Evolutionary conservation across 2,797 vertebrate species (phyloP).

Genomic region (Agapornis canus): DNA sequence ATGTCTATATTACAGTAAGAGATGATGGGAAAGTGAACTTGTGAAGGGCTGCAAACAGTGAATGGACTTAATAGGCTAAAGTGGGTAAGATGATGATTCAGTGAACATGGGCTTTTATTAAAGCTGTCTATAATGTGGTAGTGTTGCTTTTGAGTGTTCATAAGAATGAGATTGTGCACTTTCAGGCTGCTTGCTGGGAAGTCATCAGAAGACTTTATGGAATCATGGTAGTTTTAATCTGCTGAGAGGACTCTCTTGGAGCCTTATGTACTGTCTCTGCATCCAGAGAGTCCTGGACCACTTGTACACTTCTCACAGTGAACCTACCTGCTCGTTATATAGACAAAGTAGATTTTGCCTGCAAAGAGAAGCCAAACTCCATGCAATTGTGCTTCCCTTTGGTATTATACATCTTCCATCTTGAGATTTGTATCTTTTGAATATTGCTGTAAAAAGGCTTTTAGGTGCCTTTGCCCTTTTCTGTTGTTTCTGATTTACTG

Average conservation of each 20-base stretch:
- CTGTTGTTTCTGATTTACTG: neutral
- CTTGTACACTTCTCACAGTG: neutral
- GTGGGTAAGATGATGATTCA: neutral
- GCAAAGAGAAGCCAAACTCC: neutral
- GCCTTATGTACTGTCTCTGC: neutral
- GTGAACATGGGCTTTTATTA: neutral
- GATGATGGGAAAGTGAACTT: neutral
- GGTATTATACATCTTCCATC: neutral
- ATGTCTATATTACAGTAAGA: neutral
- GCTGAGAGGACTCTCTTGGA: neutral
- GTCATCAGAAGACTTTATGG: neutral
- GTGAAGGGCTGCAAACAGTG: neutral
- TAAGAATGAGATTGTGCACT: neutral
- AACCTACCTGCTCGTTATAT: neutral
- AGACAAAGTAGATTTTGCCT: neutral
- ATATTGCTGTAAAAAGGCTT: neutral
- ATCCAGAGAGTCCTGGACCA: neutral
- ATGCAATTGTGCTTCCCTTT: neutral
- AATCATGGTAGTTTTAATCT: slow-evolving; percentile 2
- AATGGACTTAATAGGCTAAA: neutral
- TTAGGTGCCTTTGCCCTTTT: neutral
- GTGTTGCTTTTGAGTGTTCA: neutral
- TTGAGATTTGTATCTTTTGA: neutral
- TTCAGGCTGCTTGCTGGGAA: neutral
- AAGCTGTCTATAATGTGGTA: neutral